Evolutionary conservation across 2,113 vertebrate species (phyloP), one percentile per base, ranked within the genome.

Genomic region (Eretmodus cyanostictus): DNA sequence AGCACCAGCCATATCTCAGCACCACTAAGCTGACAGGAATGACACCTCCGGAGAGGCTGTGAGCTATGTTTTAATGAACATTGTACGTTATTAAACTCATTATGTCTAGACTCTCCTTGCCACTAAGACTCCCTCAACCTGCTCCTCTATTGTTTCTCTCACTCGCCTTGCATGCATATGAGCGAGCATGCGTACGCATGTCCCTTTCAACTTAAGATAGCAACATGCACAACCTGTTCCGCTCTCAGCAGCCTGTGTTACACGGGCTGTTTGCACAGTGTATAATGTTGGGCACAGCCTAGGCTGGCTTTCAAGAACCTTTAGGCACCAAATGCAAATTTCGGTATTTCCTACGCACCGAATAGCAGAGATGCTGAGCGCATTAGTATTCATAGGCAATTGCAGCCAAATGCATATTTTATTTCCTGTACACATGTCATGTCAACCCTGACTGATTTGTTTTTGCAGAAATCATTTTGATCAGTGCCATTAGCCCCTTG

Each of bases 1-100:
- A 66, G 89, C 87, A 88, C 89, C 90, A 86, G 86, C 92, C 81
- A 86, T 94, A 91, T 93, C 94, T 94, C 94, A 93, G 86, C 93
- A 59, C 85, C 92, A 84, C 94, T 93, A 94, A 95, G 92, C 93
- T 95, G 96, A 94, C 92, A 94, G 93, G 84, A 91, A 54, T 87
- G 91, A 95, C 94, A 94, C 94, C 95, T 94, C 89, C 38, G 63
- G 91, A 92, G 94, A 90, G 89, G 88, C 93, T 93, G 86, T 89
- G 89, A 94, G 95, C 94, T 82, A 93, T 45, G 89, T 94, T 94
- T 93, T 94, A 95, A 96, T 94, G 94, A 94, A 95, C 91, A 91
- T 90, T 90, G 90, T 89, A 92, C 85, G 71, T 93, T 93, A 94
- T 94, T 95, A 95, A 95, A 94, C 92, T 93, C 91, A 92, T 94